Evolutionary conservation across 92 coral and sea anemone species (phyloP).

Genomic region (Palythoa heliodiscus): DNA sequence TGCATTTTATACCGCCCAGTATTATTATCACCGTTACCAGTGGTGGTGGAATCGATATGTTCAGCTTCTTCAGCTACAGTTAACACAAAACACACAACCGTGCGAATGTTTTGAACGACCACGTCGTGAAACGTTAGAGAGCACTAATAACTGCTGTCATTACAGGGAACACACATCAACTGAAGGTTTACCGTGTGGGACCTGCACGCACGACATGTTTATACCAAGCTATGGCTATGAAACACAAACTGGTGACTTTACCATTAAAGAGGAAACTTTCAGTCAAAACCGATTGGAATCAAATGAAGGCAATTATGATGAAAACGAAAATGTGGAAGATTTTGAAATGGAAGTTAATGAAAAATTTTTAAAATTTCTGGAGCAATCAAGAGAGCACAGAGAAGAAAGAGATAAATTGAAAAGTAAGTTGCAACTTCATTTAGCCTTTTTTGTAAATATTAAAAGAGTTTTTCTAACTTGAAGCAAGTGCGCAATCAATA

Average conservation of each 20-base stretch:
- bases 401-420: slow-evolving; percentile 76
- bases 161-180: neutral
- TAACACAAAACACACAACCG: neutral
- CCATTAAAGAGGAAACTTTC: neutral
- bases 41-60: slow-evolving; percentile 70
- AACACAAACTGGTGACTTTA: neutral
- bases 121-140: neutral
- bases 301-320: slow-evolving; percentile 43
- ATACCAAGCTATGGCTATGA: slow-evolving; percentile 21
- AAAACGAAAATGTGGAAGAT: slow-evolving; percentile 30
- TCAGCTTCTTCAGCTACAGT: slow-evolving; percentile 9
- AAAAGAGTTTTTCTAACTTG: no score
- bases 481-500: no score
- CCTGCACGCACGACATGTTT: neutral
- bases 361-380: slow-evolving; percentile 80
- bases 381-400: slow-evolving; percentile 90
- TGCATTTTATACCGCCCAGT: slow-evolving; percentile 51
- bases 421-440: slow-evolving; percentile 43
- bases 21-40: slow-evolving; percentile 54
- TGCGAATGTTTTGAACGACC: slow-evolving; percentile 31
- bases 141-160: neutral
- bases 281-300: neutral
- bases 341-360: slow-evolving; percentile 83
- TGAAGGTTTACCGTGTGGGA: neutral
- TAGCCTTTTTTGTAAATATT: no score